These are phyloP conservation scores for Brienomyrus brachyistius DNA, from an alignment of 2,113 vertebrate genomes.

Conservation along the genomic window DNA sequence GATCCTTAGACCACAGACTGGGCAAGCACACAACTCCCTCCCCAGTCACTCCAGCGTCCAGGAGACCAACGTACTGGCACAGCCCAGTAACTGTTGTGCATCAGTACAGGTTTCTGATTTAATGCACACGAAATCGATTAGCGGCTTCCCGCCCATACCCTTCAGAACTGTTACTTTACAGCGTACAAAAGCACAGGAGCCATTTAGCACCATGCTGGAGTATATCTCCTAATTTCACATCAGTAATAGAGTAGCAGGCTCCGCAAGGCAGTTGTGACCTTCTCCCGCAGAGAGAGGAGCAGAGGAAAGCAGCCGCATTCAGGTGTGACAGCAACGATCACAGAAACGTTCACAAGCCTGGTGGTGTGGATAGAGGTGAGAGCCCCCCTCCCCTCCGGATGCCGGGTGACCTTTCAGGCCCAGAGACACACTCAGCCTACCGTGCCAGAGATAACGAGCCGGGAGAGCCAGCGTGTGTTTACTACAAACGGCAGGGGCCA, in stretches of 20 bases:
- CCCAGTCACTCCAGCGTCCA: not conserved
- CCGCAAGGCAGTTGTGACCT: not conserved
- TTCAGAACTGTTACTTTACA: constrained; percentile 35
- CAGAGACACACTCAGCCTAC: not conserved
- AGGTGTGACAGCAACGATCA: not conserved
- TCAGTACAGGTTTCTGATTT: constrained; percentile 28
- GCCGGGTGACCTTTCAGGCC: not conserved
- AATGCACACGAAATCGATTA: constrained; percentile 37
- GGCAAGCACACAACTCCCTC: not conserved
- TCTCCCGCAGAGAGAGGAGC: not conserved
- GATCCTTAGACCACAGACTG: not conserved
- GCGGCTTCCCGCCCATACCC: constrained; percentile 25
- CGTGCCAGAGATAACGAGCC: not conserved
- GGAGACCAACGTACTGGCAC: not conserved
- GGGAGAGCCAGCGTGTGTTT: not conserved
- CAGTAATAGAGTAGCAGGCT: not conserved
- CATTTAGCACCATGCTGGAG: constrained; percentile 10
- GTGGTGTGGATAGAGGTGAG: not conserved
- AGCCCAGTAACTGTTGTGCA: constrained; percentile 22
- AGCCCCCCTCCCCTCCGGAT: not conserved
- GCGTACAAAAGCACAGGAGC: constrained; percentile 24
- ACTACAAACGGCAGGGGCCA: not conserved
- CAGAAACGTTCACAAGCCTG: not conserved
- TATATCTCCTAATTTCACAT: constrained; percentile 25
- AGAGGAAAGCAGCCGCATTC: not conserved